These are phyloP conservation scores for Scaptomyza tumidula DNA, from an alignment of 2,888 invertebrate species.

Conservation along the genomic window DNA sequence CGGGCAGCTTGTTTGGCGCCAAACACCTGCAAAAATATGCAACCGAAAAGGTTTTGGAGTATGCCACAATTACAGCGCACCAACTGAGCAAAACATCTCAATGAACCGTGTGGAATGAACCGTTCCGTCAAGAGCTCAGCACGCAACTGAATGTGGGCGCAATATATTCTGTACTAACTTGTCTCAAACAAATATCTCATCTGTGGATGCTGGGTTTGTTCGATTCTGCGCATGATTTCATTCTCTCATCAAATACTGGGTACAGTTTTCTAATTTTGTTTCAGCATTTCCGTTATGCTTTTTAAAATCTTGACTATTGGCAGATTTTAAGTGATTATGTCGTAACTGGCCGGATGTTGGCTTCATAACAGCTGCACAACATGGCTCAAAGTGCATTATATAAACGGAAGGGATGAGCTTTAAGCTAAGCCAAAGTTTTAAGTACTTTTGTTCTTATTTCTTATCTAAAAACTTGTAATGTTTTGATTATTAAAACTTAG, in stretches of 20 bases:
- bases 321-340: background rate
- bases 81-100: slow-evolving; percentile 28
- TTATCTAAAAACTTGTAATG: background rate
- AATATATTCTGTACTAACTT: background rate
- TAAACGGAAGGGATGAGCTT: background rate
- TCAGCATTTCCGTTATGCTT: slow-evolving; percentile 42
- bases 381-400: background rate
- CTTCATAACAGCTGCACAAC: background rate
- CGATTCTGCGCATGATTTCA: slow-evolving; percentile 61
- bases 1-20: slow-evolving; percentile 75
- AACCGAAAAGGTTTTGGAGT: slow-evolving; percentile 2
- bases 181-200: background rate
- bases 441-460: background rate
- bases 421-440: background rate
- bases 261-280: slow-evolving; percentile 34
- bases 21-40: slow-evolving; percentile 52
- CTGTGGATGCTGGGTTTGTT: slow-evolving; percentile 51
- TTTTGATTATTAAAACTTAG: background rate
- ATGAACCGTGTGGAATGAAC: slow-evolving; percentile 40
- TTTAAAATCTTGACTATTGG: slow-evolving; percentile 10
- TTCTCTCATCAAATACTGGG: slow-evolving; percentile 50
- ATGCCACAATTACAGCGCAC: slow-evolving; percentile 17
- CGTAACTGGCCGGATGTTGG: background rate
- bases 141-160: slow-evolving; percentile 56
- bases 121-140: slow-evolving; percentile 70